A percentile compares a stretch with the other conserved stretches of the same genome.
phyloP scores from a whole-genome alignment of 2,113 vertebrate genomes.

The Chinchilla lanigera region DNA sequence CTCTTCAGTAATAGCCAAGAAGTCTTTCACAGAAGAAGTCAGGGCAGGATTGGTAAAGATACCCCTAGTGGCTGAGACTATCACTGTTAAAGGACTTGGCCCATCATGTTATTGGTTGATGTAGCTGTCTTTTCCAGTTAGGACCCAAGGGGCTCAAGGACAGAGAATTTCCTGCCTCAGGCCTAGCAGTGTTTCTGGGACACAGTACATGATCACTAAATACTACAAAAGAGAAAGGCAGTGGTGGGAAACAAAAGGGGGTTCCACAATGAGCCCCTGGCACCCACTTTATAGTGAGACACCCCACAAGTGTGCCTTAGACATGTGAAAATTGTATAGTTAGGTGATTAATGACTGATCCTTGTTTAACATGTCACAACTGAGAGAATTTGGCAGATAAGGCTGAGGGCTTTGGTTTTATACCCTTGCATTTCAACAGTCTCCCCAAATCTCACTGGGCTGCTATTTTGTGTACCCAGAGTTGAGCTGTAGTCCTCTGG shows the following conservation, averaged over 20 bases:
- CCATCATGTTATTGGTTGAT: not conserved
- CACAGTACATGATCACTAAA: not conserved
- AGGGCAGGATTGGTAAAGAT: not conserved
- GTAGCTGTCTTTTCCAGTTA: not conserved
- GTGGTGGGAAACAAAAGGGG: not conserved
- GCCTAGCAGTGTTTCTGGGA: not conserved
- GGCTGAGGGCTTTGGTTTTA: not conserved
- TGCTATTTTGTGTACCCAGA: not conserved
- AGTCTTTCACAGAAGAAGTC: not conserved
- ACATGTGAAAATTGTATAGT: not conserved
- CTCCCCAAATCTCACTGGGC: not conserved
- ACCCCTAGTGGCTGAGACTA: not conserved
- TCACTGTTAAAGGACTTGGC: not conserved
- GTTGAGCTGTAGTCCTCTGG: not conserved
- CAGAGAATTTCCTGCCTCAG: not conserved
- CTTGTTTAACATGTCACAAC: not conserved
- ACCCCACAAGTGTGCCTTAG: not conserved
- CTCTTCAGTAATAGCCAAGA: not conserved
- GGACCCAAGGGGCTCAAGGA: not conserved
- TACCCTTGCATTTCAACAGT: not conserved
- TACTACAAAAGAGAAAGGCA: slow-evolving; percentile 1
- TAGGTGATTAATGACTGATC: not conserved
- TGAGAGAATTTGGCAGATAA: not conserved
- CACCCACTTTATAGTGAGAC: not conserved
- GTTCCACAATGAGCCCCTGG: not conserved